Evolutionary conservation across 53 echinoderm and acorn worm species (phyloP), one percentile per base, ranked within the genome.

Genomic region (Glandiceps talaboti): DNA sequence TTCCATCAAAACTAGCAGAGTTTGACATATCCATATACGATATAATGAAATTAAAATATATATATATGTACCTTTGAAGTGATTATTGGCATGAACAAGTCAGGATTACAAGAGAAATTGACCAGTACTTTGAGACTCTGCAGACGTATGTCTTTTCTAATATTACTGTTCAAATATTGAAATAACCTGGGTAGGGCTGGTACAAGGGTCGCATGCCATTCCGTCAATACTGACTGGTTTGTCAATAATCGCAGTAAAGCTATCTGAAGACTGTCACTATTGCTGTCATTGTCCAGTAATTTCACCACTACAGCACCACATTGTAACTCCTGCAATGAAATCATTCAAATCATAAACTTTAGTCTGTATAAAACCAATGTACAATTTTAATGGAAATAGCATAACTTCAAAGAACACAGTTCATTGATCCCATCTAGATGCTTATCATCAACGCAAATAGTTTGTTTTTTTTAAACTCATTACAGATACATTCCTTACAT

Each of bases 51-150:
- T n/a, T n/a, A n/a, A n/a, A n/a, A n/a, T n/a, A n/a, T n/a, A n/a
- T n/a, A n/a, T n/a, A n/a, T n/a, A n/a, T n/a, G n/a, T 45, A 45
- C 64, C 64, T 45, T 45, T 45, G 20, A 45, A 20, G 64, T 45
- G 64, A 45, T 45, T 12, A 45, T 45, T 20, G 6, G 64, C 64
- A 45, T 45, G 20, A 45, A 45, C 20, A 45, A 20, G 64, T 45
- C 64, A 45, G 64, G 64, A 20, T 45, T 45, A 45, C 64, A 82
- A 0, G 87, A 87, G 25, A 87, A 74, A 75, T 87, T 87, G 33
- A 87, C 87, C 73, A 87, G 75, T 30, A 82, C 87, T 12, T 82
- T 79, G 27, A 87, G 76, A 25, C 82, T 79, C 28, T 87, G 87
- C 76, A 82, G 87, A 1, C 76, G 79, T 1, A 87, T 29, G 1